Base-by-base conservation (phyloP, 1,140 invertebrate genomes). In the Sitodiplosis mosellana region DNA sequence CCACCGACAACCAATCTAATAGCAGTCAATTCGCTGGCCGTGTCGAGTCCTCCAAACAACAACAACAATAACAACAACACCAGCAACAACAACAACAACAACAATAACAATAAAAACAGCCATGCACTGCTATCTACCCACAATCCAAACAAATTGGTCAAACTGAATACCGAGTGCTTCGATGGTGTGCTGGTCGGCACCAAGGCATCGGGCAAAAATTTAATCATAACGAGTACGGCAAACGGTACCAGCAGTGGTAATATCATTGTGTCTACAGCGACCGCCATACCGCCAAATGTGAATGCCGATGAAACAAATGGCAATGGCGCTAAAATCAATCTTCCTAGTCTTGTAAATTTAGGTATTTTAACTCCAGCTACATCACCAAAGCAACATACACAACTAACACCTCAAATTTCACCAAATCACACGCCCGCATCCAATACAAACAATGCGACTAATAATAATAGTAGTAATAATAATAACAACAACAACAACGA, bases 331-430 rank as follows among this genome's bases (percentile, higher is more conserved):
- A 60, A 59, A 55, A 58, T 60, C 18, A 57, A 56, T 20, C 45
- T 63, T 48, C 61, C 61, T 38, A 61, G 61, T 56, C 56, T 63
- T 47, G 58, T 63, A 15, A 63, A 63, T 48, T 56, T 72, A 15
- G 69, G 69, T 40, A 66, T 73, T 48, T 52, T 73, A 2, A 72
- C 71, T 2, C 70, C 71, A 18, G 69, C 68, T 33, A 65, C 71
- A 4, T 71, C 70, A 33, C 71, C 72, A 51, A 65, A 63, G 45
- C 41, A 52, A 48, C 55, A 58, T 46, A 49, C 56, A n/a, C 49
- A 53, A 27, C 21, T 41, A 7, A 46, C 12, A 20, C 20, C 10
- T 17, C n/a, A 22, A 18, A 17, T 3, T 48, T n/a, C 5, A 33
- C 14, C 34, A 27, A 37, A 46, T 46, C 5, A 11, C 11, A 45